phyloP scores from a whole-genome alignment of 2,888 invertebrate species.

The Ornithoptera priamus region DNA sequence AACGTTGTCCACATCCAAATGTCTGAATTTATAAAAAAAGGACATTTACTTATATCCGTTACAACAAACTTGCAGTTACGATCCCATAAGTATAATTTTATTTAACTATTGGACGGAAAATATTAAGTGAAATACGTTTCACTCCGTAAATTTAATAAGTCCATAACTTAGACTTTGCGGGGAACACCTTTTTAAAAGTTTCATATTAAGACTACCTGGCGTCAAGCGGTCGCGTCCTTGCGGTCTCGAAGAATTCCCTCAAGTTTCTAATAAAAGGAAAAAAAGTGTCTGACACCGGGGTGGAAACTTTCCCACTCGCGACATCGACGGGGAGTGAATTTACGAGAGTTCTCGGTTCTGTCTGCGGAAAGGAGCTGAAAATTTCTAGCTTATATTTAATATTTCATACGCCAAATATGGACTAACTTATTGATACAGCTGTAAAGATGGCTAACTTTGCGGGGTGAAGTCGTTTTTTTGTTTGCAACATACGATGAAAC shows the following conservation, averaged over 20 bases:
- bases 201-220: conserved; percentile 39
- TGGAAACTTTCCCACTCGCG: conserved; percentile 51
- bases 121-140: conserved; percentile 16
- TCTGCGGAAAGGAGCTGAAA: conserved; percentile 42
- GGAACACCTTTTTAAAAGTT: conserved; percentile 39
- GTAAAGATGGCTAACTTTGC: conserved; percentile 5
- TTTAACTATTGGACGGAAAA: conserved; percentile 6
- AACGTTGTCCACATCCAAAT: too few species aligned
- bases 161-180: conserved; percentile 21
- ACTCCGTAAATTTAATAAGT: conserved; percentile 26
- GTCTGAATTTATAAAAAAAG: too few species aligned
- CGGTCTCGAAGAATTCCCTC: conserved; percentile 36
- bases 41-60: too few species aligned
- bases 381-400: conserved; percentile 37
- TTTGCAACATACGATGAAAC: too few species aligned
- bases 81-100: not conserved
- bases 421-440: conserved; percentile 27
- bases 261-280: conserved; percentile 35
- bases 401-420: conserved; percentile 32
- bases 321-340: conserved; percentile 59
- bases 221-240: conserved; percentile 36
- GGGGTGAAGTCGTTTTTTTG: not conserved
- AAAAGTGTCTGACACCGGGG: conserved; percentile 29
- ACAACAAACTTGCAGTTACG: too few species aligned
- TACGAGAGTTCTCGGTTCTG: conserved; percentile 43